Evolutionary conservation across 2,888 invertebrate species (phyloP), one percentile per base, ranked within the genome.

Genomic region (Lithosia quadra): DNA sequence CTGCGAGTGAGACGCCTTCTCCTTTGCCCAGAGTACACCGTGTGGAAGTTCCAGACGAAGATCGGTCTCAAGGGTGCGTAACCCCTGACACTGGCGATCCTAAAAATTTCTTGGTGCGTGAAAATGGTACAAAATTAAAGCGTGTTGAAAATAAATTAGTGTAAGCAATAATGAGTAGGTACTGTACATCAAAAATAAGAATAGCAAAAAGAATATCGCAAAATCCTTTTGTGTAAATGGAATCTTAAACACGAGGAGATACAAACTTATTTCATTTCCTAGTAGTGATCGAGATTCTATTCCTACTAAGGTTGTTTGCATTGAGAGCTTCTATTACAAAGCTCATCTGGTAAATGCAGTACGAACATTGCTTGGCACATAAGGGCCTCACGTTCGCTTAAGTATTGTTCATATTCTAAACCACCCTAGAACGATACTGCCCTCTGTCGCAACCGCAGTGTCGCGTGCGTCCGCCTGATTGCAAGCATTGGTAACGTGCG

Each of bases 371-470:
- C 85, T 86, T 77, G 86, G 77, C 81, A 84, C 81, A 84, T 76
- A 78, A 86, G 84, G 83, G 82, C 80, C 79, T 86, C 85, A 86
- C 84, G 88, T 86, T 85, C 87, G 85, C 83, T 88, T 88, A 91
- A 91, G 89, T 90, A 90, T 90, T 93, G 92, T 91, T 91, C 90
- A 90, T 94, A 93, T 92, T 93, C 92, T 90, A 90, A 92, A 91
- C 91, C 90, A 80, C 90, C 88, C 88, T 85, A 83, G 87, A 86
- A 84, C 81, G 83, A 73, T 72, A 82, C 78, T 81, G 84, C 78
- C 84, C 86, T 86, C 81, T 87, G 89, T 90, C 82, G 91, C 87
- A 89, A 92, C 92, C 92, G 91, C 85, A 87, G 81, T 86, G 89
- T 88, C 90, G 91, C 90, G 87, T 90, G 91, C 88, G 87, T 88